Percentiles rank a stretch among this genome's conserved stretches.
Evolutionary conservation across 2,113 vertebrate species (phyloP).

Genomic region (Paedocypris sp.): DNA sequence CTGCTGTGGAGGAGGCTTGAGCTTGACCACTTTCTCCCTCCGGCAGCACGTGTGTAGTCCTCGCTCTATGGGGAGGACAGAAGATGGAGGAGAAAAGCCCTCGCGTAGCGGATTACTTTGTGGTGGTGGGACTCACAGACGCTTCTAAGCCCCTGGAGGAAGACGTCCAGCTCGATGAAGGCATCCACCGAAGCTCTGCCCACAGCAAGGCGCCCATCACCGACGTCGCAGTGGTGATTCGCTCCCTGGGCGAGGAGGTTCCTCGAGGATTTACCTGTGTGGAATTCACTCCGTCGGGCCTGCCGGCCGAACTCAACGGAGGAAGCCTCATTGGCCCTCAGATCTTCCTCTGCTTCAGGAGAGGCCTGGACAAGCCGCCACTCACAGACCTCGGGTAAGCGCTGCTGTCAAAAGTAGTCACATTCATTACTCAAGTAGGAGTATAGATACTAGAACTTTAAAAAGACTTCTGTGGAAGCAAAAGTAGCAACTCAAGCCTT

Average conservation of each 20-base stretch:
- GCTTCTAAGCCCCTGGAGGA: slow-evolving; percentile 88
- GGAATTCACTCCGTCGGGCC: slow-evolving; percentile 82
- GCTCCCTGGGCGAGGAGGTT: slow-evolving; percentile 87
- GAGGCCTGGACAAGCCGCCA: slow-evolving; percentile 92
- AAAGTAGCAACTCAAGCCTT: no score
- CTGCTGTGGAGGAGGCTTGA: not conserved
- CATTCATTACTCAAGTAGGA: no score
- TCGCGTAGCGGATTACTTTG: slow-evolving; percentile 97
- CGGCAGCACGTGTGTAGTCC: slow-evolving; percentile 33
- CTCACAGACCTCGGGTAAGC: slow-evolving; percentile 96
- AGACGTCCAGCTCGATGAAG: slow-evolving; percentile 85
- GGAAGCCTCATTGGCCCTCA: slow-evolving; percentile 88
- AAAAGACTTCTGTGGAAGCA: no score
- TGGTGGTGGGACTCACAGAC: slow-evolving; percentile 89
- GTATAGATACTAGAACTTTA: no score
- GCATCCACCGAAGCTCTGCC: slow-evolving; percentile 70
- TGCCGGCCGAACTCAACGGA: slow-evolving; percentile 91
- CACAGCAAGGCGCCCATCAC: slow-evolving; percentile 90
- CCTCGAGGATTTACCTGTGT: slow-evolving; percentile 82
- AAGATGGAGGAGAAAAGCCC: slow-evolving; percentile 98
- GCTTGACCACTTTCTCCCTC: slow-evolving; percentile 25
- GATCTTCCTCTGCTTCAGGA: slow-evolving; percentile 88
- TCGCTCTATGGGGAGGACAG: slow-evolving; percentile 68
- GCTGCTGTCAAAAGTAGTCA: no score
- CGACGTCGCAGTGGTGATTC: slow-evolving; percentile 86